Percentiles rank a stretch among this genome's conserved stretches.
Evolutionary conservation across 2,113 vertebrate species (phyloP).

Genomic region (Butorides virescens): DNA sequence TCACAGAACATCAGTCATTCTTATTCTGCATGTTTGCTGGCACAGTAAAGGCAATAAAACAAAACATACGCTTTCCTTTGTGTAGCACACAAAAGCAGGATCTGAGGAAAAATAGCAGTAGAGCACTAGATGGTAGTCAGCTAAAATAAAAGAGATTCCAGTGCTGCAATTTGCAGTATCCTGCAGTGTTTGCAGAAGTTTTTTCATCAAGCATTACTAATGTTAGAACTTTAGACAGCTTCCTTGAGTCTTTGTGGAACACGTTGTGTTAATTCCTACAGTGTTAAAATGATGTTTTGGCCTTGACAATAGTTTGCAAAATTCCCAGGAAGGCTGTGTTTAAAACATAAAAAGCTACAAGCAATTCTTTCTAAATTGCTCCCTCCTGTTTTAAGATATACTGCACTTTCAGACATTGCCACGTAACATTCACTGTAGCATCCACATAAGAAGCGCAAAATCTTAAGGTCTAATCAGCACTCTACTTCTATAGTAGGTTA

Average conservation of each 20-base stretch:
- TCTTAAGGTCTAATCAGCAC: neutral
- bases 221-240: neutral
- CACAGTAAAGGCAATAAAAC: constrained; percentile 48
- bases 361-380: neutral
- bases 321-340: neutral
- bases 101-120: neutral
- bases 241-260: neutral
- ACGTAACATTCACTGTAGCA: neutral
- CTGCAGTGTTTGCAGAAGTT: constrained; percentile 5
- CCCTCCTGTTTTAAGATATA: neutral
- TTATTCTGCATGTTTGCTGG: constrained; percentile 11
- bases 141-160: constrained; percentile 39
- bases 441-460: neutral
- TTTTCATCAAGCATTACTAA: neutral
- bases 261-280: neutral
- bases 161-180: constrained; percentile 5
- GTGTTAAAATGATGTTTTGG: neutral
- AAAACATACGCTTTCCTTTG: constrained; percentile 14
- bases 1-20: constrained; percentile 50
- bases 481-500: neutral
- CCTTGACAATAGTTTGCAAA: neutral
- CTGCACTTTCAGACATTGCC: neutral
- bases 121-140: neutral
- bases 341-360: neutral
- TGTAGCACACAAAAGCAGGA: constrained; percentile 14